These are phyloP conservation scores for Ridgeia piscesae DNA, from an alignment of 1,140 invertebrate species.

Conservation along the genomic window DNA sequence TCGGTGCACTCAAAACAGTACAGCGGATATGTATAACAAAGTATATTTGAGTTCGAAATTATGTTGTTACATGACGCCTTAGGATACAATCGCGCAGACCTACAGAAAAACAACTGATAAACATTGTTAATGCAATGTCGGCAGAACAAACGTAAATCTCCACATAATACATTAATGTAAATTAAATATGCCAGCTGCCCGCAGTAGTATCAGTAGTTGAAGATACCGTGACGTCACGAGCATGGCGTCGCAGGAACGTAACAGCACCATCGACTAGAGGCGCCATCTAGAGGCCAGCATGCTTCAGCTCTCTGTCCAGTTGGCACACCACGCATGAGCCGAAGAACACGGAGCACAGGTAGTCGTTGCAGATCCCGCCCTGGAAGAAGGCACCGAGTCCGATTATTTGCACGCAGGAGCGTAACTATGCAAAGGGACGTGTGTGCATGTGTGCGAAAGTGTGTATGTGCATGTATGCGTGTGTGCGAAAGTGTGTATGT, in stretches of 20 bases:
- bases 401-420: not conserved
- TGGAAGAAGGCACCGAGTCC: not conserved
- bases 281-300: not conserved
- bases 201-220: not conserved
- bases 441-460: too few relatives aligned
- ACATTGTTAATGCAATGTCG: not conserved
- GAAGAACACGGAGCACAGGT: not conserved
- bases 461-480: not conserved
- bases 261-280: not conserved
- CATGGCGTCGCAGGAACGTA: not conserved
- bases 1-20: too few relatives aligned
- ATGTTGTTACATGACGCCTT: not conserved
- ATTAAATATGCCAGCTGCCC: not conserved
- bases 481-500: not conserved
- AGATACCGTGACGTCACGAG: not conserved
- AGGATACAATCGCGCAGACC: not conserved
- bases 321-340: not conserved
- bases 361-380: not conserved
- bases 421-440: too few relatives aligned
- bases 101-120: not conserved
- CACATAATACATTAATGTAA: not conserved
- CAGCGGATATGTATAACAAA: not conserved
- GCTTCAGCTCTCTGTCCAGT: not conserved
- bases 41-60: not conserved
- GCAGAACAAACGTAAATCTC: not conserved